Conservation (phyloP, 2,113 vertebrate species). For the Paradisaea rubra region DNA sequence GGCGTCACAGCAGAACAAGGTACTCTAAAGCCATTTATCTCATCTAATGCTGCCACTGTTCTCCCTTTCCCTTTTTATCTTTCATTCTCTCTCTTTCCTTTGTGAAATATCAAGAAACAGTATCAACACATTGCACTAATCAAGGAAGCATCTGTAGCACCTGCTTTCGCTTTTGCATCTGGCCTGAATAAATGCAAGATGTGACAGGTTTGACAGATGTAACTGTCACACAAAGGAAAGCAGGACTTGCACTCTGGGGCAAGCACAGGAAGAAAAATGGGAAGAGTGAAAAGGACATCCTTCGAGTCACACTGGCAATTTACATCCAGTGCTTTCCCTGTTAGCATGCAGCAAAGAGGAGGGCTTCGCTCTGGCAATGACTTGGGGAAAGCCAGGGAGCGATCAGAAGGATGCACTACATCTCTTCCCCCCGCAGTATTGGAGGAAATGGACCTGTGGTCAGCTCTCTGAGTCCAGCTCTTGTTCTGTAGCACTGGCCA, state of each 20-base stretch:
- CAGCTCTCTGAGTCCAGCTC: too few species aligned
- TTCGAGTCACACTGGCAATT: not conserved
- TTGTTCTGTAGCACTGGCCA: not conserved
- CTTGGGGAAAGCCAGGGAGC: not conserved
- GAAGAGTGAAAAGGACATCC: not conserved
- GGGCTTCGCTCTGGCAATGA: not conserved
- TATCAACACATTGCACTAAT: constrained; percentile 11
- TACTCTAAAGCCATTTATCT: not conserved
- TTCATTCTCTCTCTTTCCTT: not conserved
- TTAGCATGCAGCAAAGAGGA: not conserved
- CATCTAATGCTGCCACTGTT: not conserved
- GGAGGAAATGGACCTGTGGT: not conserved
- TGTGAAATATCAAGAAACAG: not conserved
- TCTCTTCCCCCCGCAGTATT: fast-evolving
- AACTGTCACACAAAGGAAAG: not conserved
- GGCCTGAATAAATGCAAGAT: not conserved
- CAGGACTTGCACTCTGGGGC: not conserved
- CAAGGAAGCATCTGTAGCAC: constrained; percentile 7
- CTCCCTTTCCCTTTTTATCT: not conserved
- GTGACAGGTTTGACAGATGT: not conserved
- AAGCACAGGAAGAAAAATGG: not conserved
- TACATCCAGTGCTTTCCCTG: not conserved
- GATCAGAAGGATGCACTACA: fast-evolving
- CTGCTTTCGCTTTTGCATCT: not conserved
- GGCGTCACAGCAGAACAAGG: not conserved